Evolutionary conservation across 2,797 vertebrate genomes (phyloP).

Genomic region (Lutjanus campechanus): DNA sequence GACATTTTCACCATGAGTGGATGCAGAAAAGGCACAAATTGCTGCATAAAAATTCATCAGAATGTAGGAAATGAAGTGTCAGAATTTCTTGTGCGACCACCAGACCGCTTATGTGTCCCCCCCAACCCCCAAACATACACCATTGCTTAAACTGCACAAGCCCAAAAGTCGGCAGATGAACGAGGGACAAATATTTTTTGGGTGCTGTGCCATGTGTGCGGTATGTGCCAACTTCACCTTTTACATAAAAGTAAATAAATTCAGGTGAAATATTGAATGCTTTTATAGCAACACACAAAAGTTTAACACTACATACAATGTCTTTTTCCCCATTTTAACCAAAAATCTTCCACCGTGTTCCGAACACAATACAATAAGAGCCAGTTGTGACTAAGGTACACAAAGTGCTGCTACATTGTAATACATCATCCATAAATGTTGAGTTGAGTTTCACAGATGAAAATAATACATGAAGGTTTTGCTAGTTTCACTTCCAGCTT

Average conservation of each 20-base stretch:
- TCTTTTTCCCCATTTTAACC: constrained; percentile 19
- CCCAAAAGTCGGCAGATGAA: not conserved
- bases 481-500: constrained; percentile 34
- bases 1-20: too few species aligned
- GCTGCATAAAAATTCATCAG: too few species aligned
- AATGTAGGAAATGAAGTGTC: too few species aligned
- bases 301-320: constrained; percentile 27
- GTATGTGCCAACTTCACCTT: not conserved
- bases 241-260: constrained; percentile 7
- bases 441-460: constrained; percentile 32
- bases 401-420: constrained; percentile 54
- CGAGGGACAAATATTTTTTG: not conserved
- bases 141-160: not conserved
- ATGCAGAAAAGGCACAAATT: too few species aligned
- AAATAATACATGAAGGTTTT: constrained; percentile 42
- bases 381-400: constrained; percentile 28
- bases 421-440: constrained; percentile 22
- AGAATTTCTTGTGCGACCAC: too few species aligned
- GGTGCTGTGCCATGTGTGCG: not conserved
- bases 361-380: constrained; percentile 46
- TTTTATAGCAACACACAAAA: constrained; percentile 51
- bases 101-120: too few species aligned
- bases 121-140: too few species aligned
- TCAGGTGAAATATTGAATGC: constrained; percentile 29
- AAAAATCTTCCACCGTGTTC: constrained; percentile 9